Conservation (phyloP, 2,797 vertebrate species). For the Lepilemur septentrionalis region DNA sequence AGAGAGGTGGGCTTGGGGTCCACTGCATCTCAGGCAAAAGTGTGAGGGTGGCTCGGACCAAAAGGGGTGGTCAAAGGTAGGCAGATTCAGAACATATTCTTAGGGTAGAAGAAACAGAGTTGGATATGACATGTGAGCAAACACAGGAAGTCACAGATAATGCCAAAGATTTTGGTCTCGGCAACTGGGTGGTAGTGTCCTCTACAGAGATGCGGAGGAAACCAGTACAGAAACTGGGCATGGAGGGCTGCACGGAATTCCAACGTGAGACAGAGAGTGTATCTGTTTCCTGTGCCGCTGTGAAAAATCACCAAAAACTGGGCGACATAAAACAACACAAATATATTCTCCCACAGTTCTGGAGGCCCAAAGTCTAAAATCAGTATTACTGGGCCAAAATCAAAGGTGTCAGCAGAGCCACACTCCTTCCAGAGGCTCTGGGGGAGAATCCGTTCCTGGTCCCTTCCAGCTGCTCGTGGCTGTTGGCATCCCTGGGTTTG, state of each 20-base stretch:
- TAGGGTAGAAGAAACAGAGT: not conserved
- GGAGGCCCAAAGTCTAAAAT: not conserved
- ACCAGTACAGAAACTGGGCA: not conserved
- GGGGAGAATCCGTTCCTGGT: not conserved
- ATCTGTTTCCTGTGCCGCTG: not conserved
- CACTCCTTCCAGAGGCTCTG: not conserved
- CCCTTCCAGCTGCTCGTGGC: not conserved
- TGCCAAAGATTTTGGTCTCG: not conserved
- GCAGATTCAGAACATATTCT: not conserved
- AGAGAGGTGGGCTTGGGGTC: not conserved
- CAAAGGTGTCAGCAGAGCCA: not conserved
- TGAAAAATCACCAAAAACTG: not conserved
- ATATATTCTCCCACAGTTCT: not conserved
- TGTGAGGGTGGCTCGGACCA: not conserved
- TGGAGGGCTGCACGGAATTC: not conserved
- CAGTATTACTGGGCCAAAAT: not conserved
- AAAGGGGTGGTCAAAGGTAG: not conserved
- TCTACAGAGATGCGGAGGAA: not conserved
- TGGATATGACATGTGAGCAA: not conserved
- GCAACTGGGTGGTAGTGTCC: not conserved
- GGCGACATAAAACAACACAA: conserved; percentile 27
- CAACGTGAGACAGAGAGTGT: not conserved
- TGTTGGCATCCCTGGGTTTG: not conserved
- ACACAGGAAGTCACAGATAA: not conserved
- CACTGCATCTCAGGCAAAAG: not conserved